Percentiles rank a stretch among this genome's conserved stretches.
Conservation (phyloP, 1,140 invertebrate species). For the Sesamia nonagrioides region DNA sequence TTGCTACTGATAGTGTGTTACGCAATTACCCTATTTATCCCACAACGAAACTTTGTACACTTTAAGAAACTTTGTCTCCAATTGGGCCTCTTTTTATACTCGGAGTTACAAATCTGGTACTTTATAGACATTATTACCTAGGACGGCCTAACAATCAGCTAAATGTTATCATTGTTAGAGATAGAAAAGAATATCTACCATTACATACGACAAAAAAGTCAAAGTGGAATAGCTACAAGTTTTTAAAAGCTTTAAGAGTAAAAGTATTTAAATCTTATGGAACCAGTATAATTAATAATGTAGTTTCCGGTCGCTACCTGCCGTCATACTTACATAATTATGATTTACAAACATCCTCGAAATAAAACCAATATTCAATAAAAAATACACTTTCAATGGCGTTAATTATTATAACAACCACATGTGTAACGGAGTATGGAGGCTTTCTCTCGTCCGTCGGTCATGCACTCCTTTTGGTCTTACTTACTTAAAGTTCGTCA, state of each 20-base stretch:
- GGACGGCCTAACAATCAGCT: too few species aligned
- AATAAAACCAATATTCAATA: slow-evolving; percentile 21
- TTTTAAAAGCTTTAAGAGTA: not conserved
- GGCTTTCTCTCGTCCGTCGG: slow-evolving; percentile 50
- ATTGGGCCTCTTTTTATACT: too few species aligned
- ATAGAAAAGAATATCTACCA: too few species aligned
- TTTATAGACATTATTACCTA: too few species aligned
- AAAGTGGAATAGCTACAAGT: not conserved
- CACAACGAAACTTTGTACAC: too few species aligned
- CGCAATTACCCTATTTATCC: too few species aligned
- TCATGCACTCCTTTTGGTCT: slow-evolving; percentile 68
- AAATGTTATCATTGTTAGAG: too few species aligned
- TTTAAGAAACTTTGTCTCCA: too few species aligned
- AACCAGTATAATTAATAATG: slow-evolving; percentile 26
- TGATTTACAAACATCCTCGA: slow-evolving; percentile 3
- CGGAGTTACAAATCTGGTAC: too few species aligned
- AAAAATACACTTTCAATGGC: slow-evolving; percentile 34
- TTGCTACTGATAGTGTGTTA: too few species aligned
- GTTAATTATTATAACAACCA: slow-evolving; percentile 48
- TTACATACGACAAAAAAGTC: too few species aligned
- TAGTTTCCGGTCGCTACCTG: not conserved
- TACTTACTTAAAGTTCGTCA: slow-evolving; percentile 66
- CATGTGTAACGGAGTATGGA: slow-evolving; percentile 50
- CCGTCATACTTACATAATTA: not conserved
- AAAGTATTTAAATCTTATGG: not conserved